phyloP scores from a whole-genome alignment of 2,888 invertebrate genomes.

The Lithophane semibrunnea region DNA sequence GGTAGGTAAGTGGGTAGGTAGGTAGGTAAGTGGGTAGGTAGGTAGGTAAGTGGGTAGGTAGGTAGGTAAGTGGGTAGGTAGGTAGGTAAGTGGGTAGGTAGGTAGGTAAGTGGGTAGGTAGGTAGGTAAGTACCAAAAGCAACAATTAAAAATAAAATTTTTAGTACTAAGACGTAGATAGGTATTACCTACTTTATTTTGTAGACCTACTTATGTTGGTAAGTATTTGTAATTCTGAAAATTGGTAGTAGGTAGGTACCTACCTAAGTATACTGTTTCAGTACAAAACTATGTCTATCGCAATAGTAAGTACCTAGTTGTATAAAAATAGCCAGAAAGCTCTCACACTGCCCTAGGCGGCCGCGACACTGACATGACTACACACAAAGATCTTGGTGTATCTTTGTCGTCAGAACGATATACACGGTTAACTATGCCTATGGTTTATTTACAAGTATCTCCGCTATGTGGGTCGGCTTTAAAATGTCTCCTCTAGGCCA shows the following conservation, averaged over 20 bases:
- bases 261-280: neutral
- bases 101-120: no score
- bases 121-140: no score
- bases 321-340: conserved; percentile 60
- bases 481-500: conserved; percentile 51
- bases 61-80: no score
- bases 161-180: neutral
- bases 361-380: conserved; percentile 44
- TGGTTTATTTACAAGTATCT: conserved; percentile 52
- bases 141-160: no score
- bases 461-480: conserved; percentile 62
- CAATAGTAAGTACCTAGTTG: conserved; percentile 15
- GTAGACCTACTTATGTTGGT: neutral
- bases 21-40: no score
- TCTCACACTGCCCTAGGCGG: conserved; percentile 56
- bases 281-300: neutral
- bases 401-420: conserved; percentile 51
- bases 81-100: no score
- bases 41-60: no score
- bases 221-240: neutral
- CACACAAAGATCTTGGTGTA: conserved; percentile 55
- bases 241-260: neutral
- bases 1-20: no score
- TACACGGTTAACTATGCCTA: conserved; percentile 44
- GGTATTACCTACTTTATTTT: neutral